Evolutionary conservation across 2,113 vertebrate genomes (phyloP).

Genomic region (Fulica atra): DNA sequence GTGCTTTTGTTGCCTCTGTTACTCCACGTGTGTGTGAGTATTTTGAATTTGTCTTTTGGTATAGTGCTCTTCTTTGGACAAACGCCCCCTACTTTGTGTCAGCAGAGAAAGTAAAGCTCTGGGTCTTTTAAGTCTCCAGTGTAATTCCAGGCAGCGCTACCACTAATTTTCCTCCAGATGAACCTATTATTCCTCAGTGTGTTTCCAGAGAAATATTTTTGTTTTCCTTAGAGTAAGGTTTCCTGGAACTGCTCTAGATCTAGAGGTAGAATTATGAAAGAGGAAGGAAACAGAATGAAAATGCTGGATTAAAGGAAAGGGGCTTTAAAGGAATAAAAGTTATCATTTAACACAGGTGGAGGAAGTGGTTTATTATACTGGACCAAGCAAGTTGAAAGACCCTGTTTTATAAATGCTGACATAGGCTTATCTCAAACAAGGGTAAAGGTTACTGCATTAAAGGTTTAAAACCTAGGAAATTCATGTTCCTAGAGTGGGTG

Average conservation of each 20-base stretch:
- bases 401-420: neutral
- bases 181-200: neutral
- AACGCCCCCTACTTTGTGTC: neutral
- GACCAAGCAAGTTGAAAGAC: neutral
- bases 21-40: neutral
- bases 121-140: neutral
- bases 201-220: neutral
- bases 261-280: neutral
- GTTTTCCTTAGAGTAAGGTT: neutral
- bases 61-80: neutral
- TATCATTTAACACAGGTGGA: neutral
- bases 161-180: neutral
- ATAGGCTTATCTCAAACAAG: neutral
- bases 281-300: neutral
- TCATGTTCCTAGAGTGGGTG: neutral
- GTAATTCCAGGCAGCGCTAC: neutral
- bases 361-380: neutral
- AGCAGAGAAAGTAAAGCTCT: neutral
- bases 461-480: slow-evolving; percentile 26
- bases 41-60: neutral
- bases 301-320: neutral
- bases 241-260: neutral
- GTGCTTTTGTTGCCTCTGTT: neutral
- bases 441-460: slow-evolving; percentile 31
- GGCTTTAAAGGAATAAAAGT: neutral